Percentiles rank a stretch among this genome's conserved stretches.
Evolutionary conservation across 2,888 invertebrate species (phyloP).

Genomic region (Lucinisca nassula): DNA sequence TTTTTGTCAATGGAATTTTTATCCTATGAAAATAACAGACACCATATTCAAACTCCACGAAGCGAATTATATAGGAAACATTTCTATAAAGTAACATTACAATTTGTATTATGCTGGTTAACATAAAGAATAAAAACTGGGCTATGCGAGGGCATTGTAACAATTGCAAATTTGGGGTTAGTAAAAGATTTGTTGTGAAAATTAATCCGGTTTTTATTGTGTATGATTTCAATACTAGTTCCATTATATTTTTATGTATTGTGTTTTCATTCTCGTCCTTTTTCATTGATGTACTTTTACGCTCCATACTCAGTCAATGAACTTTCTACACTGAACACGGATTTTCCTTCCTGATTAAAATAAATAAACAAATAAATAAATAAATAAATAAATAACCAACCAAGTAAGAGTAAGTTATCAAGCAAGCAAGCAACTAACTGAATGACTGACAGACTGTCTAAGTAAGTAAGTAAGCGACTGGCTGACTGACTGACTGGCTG

Average conservation of each 20-base stretch:
- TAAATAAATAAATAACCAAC: too few relatives aligned
- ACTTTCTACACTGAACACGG: not conserved
- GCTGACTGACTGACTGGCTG: too few relatives aligned
- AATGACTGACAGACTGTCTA: too few relatives aligned
- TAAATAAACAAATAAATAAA: too few relatives aligned
- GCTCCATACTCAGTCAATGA: not conserved
- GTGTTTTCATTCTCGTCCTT: conserved; percentile 1
- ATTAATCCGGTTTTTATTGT: conserved; percentile 9
- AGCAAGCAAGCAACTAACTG: too few relatives aligned
- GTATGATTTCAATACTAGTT: not conserved
- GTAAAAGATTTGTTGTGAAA: not conserved
- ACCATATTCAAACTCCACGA: not conserved
- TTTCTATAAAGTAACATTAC: not conserved
- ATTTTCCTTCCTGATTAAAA: too few relatives aligned
- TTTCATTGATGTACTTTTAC: too few relatives aligned
- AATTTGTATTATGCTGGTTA: not conserved
- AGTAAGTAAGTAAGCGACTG: too few relatives aligned
- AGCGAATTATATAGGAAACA: not conserved
- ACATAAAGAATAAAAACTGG: too few relatives aligned
- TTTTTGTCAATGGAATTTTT: not conserved
- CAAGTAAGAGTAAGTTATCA: too few relatives aligned
- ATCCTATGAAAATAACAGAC: not conserved
- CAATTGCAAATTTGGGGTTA: not conserved
- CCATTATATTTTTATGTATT: not conserved
- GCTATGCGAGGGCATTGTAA: too few relatives aligned